Evolutionary conservation across 2,113 vertebrate species (phyloP), one percentile per base, ranked within the genome.

Genomic region (Oryzias curvinotus): DNA sequence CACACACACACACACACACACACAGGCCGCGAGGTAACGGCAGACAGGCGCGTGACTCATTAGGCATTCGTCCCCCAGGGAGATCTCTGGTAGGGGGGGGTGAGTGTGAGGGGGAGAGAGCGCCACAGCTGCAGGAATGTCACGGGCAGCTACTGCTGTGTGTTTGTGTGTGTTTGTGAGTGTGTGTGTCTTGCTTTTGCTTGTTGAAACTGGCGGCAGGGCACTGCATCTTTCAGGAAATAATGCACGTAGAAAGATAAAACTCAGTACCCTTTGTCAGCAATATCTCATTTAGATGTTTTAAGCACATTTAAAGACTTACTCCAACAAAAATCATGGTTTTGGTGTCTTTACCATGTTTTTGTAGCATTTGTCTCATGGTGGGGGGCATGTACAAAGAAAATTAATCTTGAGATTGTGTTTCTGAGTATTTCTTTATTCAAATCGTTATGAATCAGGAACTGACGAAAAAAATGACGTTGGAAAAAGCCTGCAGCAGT

Each of bases 31-130:
- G 88, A 91, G 90, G 91, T 91, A 91, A 92, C 89, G 87, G 89
- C 91, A 91, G 91, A 92, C 91, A 91, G 91, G 91, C 91, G 92
- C 90, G 90, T 93, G 92, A 92, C 90, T 93, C 91, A 92, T 93
- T 92, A 93, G 91, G 91, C 91, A 91, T 92, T 91, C 88, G 83
- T 91, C 86, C 89, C 90, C 90, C 79, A 87, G 91, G 90, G 90
- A 91, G 87, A 90, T 78, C n/a, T 47, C 45, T 47, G 57, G 87
- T 85, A 84, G 87, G 21, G 87, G 88, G 88, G 88, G 88, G 85
- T 78, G 83, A 82, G 87, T 83, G 86, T 74, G 68, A 87, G 85
- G 87, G 84, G 84, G 86, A 71, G 86, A 82, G 86, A 86, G 76
- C 87, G 82, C 85, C 84, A 82, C 91, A 92, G 91, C 91, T 92